Conservation (phyloP, 2,113 vertebrate species). For the Orcinus orca region DNA sequence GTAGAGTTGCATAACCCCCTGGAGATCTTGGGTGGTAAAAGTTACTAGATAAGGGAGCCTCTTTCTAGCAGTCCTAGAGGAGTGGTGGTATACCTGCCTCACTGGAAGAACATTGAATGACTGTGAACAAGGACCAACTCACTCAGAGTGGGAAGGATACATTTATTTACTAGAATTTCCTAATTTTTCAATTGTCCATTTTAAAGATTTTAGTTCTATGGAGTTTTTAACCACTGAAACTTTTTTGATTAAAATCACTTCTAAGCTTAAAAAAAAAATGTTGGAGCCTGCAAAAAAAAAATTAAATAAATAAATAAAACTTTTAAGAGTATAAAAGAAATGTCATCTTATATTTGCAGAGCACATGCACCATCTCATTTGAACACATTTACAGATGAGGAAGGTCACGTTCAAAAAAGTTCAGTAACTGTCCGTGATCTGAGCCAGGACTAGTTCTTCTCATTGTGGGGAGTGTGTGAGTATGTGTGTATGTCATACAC, state of each 20-base stretch:
- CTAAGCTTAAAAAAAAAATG: neutral
- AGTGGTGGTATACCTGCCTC: rapidly evolving
- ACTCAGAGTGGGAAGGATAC: neutral
- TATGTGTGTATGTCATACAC: neutral
- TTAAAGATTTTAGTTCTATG: neutral
- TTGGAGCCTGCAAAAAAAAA: neutral
- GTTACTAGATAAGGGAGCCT: neutral
- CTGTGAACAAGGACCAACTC: neutral
- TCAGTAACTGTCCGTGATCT: neutral
- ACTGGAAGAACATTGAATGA: neutral
- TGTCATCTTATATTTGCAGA: neutral
- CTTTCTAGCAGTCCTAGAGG: neutral
- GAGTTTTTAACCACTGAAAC: neutral
- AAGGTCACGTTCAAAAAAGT: neutral
- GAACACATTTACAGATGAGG: neutral
- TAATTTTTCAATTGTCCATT: neutral
- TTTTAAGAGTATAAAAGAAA: neutral
- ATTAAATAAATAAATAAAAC: neutral
- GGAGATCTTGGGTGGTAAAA: neutral
- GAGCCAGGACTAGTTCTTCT: neutral
- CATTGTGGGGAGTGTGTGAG: neutral
- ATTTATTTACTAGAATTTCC: neutral
- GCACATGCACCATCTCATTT: neutral
- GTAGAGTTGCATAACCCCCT: neutral
- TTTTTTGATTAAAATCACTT: neutral